Percentiles rank a stretch among this genome's conserved stretches.
Evolutionary conservation across 2,113 vertebrate species (phyloP).

Genomic region (mouse (Mus musculus)): DNA sequence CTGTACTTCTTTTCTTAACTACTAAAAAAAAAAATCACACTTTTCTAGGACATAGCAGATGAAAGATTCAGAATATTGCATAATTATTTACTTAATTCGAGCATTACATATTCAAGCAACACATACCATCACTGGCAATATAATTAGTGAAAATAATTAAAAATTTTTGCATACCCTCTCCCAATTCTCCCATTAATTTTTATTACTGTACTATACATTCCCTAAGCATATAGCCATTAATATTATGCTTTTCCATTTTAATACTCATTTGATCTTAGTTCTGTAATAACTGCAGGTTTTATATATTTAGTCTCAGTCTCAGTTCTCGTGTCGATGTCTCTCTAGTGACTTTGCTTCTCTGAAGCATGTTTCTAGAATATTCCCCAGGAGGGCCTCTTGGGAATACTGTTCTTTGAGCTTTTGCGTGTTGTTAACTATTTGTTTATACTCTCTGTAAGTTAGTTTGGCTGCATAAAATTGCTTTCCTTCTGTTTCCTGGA

Average conservation of each 20-base stretch:
- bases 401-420: conserved; percentile 48
- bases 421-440: conserved; percentile 58
- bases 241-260: conserved; percentile 27
- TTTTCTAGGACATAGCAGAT: conserved; percentile 17
- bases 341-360: conserved; percentile 42
- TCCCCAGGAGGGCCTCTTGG: conserved; percentile 8
- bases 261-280: conserved; percentile 47
- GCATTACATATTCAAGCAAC: conserved; percentile 29
- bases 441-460: conserved; percentile 60
- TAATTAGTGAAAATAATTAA: conserved; percentile 37
- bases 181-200: conserved; percentile 33
- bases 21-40: not conserved
- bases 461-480: conserved; percentile 22
- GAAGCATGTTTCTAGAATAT: conserved; percentile 42
- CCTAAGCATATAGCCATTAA: conserved; percentile 6
- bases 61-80: conserved; percentile 27
- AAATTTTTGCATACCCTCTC: not conserved
- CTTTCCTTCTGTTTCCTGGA: conserved; percentile 56
- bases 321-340: conserved; percentile 20
- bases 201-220: not conserved
- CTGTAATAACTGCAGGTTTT: conserved; percentile 15
- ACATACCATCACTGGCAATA: not conserved
- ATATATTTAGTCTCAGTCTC: not conserved
- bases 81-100: conserved; percentile 22
- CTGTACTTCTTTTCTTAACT: conserved; percentile 50